Percentiles rank a stretch among this genome's conserved stretches.
These are phyloP conservation scores for Drosophila tropicalis DNA, from an alignment of 1,140 invertebrate species.

Conservation along the genomic window DNA sequence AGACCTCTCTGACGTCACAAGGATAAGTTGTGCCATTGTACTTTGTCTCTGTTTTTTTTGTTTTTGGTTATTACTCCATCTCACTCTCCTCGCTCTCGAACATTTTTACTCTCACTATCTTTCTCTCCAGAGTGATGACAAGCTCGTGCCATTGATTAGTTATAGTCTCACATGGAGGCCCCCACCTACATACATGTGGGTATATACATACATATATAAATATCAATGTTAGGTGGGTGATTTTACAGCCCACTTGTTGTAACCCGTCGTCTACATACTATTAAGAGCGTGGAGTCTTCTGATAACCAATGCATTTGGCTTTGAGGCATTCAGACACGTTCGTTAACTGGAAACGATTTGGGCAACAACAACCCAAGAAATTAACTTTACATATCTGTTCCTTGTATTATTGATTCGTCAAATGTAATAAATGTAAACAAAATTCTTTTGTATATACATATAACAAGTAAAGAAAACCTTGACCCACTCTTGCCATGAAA, in stretches of 20 bases:
- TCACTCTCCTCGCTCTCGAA: background rate
- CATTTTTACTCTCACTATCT: background rate
- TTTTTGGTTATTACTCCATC: no score
- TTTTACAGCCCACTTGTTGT: slow-evolving; percentile 35
- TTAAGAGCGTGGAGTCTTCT: slow-evolving; percentile 10
- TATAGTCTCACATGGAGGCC: background rate
- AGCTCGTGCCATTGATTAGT: slow-evolving; percentile 72
- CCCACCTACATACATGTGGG: slow-evolving; percentile 15
- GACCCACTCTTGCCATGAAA: slow-evolving; percentile 20
- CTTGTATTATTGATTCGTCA: background rate
- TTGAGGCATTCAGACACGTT: slow-evolving; percentile 47
- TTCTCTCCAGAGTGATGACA: background rate
- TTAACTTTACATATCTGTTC: background rate
- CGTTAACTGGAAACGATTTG: slow-evolving; percentile 20
- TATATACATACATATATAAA: slow-evolving; percentile 18
- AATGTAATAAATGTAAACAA: slow-evolving; percentile 5
- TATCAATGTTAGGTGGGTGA: slow-evolving; percentile 1
- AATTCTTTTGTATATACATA: slow-evolving; percentile 7
- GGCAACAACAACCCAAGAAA: background rate
- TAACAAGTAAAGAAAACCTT: slow-evolving; percentile 26
- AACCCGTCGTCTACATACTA: background rate
- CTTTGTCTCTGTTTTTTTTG: no score
- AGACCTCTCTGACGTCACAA: slow-evolving; percentile 60
- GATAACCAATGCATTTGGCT: slow-evolving; percentile 31
- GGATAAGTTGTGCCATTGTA: slow-evolving; percentile 3